Percentiles rank a stretch among this genome's conserved stretches.
Conservation (phyloP, 2,797 vertebrate species). For the Sebastes oblongus region DNA sequence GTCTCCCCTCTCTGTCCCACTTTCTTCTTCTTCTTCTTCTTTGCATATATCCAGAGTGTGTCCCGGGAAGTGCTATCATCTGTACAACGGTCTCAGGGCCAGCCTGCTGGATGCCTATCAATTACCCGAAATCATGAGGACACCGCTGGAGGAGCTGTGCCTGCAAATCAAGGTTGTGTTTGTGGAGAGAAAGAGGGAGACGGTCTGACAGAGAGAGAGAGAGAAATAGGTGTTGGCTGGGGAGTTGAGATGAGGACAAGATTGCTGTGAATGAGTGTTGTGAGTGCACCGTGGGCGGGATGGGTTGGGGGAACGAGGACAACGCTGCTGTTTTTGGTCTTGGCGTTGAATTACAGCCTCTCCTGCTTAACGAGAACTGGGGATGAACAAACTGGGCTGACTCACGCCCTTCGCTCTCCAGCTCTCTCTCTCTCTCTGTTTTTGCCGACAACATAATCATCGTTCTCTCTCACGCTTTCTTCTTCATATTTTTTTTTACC, state of each 20-base stretch:
- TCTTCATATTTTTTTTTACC: background rate
- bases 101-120: conserved; percentile 95
- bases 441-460: conserved; percentile 36
- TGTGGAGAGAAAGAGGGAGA: background rate
- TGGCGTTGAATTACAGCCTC: conserved; percentile 9
- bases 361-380: conserved; percentile 43
- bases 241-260: conserved; percentile 43
- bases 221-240: background rate
- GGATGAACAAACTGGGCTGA: conserved; percentile 24
- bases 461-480: conserved; percentile 8
- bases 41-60: conserved; percentile 85
- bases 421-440: background rate
- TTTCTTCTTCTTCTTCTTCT: conserved; percentile 17
- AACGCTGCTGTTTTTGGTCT: conserved; percentile 14
- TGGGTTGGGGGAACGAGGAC: background rate
- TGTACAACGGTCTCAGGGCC: conserved; percentile 93
- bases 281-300: background rate
- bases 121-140: conserved; percentile 95
- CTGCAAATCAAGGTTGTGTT: conserved; percentile 94
- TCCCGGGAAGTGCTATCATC: conserved; percentile 95
- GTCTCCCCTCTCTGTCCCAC: background rate
- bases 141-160: conserved; percentile 95
- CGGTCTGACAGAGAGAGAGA: background rate
- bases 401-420: conserved; percentile 26
- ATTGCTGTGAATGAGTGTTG: conserved; percentile 36